Evolutionary conservation across 2,888 invertebrate species (phyloP).

Genomic region (Idaea aversata): DNA sequence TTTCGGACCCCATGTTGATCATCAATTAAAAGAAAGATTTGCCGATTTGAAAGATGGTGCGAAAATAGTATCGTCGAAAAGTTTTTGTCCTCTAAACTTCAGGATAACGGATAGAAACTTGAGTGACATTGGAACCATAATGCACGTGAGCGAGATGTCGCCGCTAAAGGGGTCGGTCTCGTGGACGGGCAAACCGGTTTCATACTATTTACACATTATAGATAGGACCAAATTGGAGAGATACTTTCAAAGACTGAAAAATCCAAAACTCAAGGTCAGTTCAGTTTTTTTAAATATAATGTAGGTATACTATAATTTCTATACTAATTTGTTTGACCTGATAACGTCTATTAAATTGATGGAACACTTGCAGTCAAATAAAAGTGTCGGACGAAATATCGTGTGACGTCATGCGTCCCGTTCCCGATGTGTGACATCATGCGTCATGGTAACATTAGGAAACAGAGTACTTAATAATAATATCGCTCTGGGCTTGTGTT

Average conservation of each 20-base stretch:
- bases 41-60: constrained; percentile 97
- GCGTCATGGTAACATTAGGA: too few species aligned
- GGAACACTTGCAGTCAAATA: too few species aligned
- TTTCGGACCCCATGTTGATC: constrained; percentile 98
- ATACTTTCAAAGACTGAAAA: constrained; percentile 97
- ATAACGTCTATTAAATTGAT: too few species aligned
- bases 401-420: too few species aligned
- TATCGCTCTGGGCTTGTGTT: too few species aligned
- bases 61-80: constrained; percentile 98
- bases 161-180: constrained; percentile 97
- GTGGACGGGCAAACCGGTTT: constrained; percentile 99
- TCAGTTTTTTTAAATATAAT: constrained; percentile 68
- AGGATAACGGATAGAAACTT: constrained; percentile 98
- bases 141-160: constrained; percentile 98
- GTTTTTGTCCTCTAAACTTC: constrained; percentile 99
- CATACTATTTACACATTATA: constrained; percentile 98
- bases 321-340: too few species aligned
- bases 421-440: too few species aligned
- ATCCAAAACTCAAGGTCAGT: constrained; percentile 88
- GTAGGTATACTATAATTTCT: constrained; percentile 7
- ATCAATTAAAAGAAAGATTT: constrained; percentile 97
- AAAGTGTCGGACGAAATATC: too few species aligned
- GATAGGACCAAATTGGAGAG: constrained; percentile 98
- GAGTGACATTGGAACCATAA: constrained; percentile 98
- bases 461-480: too few species aligned